Percentiles rank a stretch among this genome's conserved stretches.
Evolutionary conservation across 2,797 vertebrate species (phyloP).

Genomic region (Eulemur rubriventer): DNA sequence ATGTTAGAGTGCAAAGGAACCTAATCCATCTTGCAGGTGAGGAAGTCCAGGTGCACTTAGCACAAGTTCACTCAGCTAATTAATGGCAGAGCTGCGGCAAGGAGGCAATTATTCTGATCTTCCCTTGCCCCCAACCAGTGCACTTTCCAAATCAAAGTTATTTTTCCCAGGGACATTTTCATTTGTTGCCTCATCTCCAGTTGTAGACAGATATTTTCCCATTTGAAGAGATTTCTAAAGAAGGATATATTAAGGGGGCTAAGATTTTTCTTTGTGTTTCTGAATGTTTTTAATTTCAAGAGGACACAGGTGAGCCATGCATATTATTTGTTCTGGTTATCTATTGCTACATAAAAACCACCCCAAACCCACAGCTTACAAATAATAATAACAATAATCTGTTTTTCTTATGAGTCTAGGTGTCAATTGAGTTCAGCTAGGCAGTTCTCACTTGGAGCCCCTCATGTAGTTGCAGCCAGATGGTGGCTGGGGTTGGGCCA

Average conservation of each 20-base stretch:
- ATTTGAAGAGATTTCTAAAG: neutral
- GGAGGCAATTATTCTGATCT: neutral
- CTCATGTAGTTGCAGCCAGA: neutral
- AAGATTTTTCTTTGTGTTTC: neutral
- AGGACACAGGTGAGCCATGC: neutral
- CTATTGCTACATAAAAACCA: neutral
- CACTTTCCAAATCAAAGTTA: neutral
- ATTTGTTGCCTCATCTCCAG: neutral
- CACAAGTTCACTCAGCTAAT: neutral
- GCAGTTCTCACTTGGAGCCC: neutral
- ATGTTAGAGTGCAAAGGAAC: neutral
- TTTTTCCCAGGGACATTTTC: neutral
- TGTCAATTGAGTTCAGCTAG: neutral
- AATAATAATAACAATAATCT: neutral
- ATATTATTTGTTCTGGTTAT: neutral
- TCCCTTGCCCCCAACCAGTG: too few relatives aligned
- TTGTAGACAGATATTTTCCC: neutral
- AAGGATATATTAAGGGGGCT: neutral
- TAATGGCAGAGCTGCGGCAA: neutral
- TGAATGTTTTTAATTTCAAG: neutral
- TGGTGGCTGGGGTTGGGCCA: neutral
- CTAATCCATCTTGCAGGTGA: neutral
- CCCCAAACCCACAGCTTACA: neutral
- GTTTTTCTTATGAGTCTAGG: neutral
- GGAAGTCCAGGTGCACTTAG: neutral